phyloP scores from a whole-genome alignment of 2,797 vertebrate species.

The Sarcophilus harrisii region DNA sequence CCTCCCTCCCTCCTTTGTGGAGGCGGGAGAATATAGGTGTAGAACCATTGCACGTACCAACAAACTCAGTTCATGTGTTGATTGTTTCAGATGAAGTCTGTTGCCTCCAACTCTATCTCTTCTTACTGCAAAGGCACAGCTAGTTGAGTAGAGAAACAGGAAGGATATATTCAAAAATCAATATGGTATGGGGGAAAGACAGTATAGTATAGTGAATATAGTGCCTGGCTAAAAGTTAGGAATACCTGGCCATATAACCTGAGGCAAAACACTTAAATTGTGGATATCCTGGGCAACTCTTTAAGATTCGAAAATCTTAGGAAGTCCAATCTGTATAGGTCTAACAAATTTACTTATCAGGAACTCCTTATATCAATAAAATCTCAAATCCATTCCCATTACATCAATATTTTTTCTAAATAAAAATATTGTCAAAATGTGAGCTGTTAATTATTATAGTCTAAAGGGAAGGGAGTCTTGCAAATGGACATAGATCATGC shows the following conservation, averaged over 20 bases:
- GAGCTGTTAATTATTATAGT: neutral
- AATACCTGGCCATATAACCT: neutral
- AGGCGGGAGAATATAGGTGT: neutral
- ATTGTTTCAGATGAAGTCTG: neutral
- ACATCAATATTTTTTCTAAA: neutral
- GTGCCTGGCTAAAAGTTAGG: neutral
- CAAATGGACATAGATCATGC: neutral
- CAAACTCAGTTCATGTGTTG: neutral
- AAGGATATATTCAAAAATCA: neutral
- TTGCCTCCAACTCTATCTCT: neutral
- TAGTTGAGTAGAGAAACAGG: neutral
- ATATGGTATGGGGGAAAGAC: neutral
- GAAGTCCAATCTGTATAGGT: neutral
- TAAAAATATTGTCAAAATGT: neutral
- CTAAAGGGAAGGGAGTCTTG: neutral
- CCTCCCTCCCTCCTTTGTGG: neutral
- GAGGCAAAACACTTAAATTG: neutral
- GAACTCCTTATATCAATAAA: neutral
- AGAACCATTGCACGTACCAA: neutral
- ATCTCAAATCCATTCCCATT: neutral
- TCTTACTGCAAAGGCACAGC: neutral
- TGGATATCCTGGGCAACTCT: neutral
- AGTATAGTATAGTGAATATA: neutral
- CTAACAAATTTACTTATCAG: neutral
- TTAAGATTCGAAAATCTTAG: neutral